These are phyloP conservation scores for Tinamus guttatus DNA, from an alignment of 2,113 vertebrate genomes.

Conservation along the genomic window DNA sequence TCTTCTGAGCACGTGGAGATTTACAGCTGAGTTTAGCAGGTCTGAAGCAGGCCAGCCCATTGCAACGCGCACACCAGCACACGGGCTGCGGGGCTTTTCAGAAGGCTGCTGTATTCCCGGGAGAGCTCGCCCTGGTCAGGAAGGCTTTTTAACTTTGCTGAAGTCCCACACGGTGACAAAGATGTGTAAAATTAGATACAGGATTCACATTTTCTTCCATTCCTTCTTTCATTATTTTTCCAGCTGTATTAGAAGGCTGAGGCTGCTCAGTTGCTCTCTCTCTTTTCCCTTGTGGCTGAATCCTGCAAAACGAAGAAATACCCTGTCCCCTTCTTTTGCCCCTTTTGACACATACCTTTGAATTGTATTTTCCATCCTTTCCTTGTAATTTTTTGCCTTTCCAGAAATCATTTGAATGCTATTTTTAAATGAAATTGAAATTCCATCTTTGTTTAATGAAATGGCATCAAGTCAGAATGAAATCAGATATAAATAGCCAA, in stretches of 20 bases:
- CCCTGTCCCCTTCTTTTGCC: neutral
- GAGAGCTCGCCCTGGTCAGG: neutral
- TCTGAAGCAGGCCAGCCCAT: neutral
- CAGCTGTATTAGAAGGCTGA: neutral
- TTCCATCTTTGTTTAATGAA: slow-evolving; percentile 36
- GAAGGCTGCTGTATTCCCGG: neutral
- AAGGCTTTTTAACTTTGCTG: neutral
- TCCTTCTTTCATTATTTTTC: neutral
- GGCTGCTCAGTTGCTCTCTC: neutral
- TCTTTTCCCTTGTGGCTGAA: slow-evolving; percentile 13
- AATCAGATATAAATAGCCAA: neutral
- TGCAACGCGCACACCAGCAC: accelerated
- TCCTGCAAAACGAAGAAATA: slow-evolving; percentile 14
- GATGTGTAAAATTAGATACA: neutral
- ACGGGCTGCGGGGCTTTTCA: neutral
- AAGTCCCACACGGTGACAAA: neutral
- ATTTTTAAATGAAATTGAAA: slow-evolving; percentile 28
- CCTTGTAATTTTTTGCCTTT: slow-evolving; percentile 6
- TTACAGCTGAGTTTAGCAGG: slow-evolving; percentile 4
- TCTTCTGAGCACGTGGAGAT: slow-evolving; percentile 40
- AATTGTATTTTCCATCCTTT: slow-evolving; percentile 53
- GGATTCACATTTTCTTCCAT: neutral
- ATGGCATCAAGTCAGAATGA: neutral
- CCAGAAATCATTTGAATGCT: neutral
- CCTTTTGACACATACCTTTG: neutral